phyloP scores from a whole-genome alignment of 2,797 vertebrate species.

The Trachops cirrhosus region DNA sequence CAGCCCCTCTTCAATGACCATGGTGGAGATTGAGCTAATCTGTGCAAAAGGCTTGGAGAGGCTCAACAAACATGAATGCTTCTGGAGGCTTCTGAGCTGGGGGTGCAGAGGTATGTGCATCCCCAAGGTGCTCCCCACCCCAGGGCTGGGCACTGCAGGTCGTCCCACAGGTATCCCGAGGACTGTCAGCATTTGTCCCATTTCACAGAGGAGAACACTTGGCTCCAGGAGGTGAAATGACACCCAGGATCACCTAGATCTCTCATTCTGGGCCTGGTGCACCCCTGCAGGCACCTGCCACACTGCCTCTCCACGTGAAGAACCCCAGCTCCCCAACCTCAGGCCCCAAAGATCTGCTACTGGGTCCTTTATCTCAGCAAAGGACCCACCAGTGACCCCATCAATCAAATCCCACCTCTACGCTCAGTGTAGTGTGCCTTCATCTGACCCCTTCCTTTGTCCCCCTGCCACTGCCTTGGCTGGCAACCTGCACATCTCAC shows the following conservation, averaged over 20 bases:
- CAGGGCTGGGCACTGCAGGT: background rate
- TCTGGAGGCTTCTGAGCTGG: background rate
- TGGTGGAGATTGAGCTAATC: background rate
- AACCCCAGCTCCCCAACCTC: background rate
- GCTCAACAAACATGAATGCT: background rate
- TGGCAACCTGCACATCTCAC: background rate
- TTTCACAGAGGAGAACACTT: slow-evolving; percentile 13
- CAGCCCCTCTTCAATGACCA: background rate
- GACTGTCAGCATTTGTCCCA: background rate
- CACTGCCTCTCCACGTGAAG: background rate
- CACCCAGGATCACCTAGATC: background rate
- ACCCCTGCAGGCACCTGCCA: background rate
- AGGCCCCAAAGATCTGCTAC: background rate
- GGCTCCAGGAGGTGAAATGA: background rate
- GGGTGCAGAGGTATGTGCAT: background rate
- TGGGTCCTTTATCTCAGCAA: background rate
- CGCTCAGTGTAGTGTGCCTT: background rate
- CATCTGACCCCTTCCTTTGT: background rate
- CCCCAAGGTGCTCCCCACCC: background rate
- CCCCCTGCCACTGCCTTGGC: background rate
- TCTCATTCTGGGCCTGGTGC: background rate
- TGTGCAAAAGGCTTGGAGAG: background rate
- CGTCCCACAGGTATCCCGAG: background rate
- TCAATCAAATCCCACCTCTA: background rate
- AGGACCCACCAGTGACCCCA: background rate